Evolutionary conservation across 2,888 invertebrate species (phyloP).

Genomic region (Tipula helvola): DNA sequence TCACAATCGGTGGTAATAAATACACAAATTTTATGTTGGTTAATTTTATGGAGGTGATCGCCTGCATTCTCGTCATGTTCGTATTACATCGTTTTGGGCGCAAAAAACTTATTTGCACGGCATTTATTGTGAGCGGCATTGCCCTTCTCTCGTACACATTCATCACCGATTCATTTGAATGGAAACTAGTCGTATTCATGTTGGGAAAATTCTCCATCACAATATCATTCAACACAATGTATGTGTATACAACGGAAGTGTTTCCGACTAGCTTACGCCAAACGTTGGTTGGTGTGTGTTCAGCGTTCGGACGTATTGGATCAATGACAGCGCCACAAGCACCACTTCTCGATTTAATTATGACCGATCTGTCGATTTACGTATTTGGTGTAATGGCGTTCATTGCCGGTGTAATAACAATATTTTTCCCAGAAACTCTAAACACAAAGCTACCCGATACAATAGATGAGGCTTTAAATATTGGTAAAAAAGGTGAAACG

Average conservation of each 20-base stretch:
- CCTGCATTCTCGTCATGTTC: conserved; percentile 48
- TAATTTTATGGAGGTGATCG: conserved; percentile 54
- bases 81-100: conserved; percentile 52
- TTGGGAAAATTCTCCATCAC: neutral
- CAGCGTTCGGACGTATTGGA: neutral
- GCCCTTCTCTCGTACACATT: neutral
- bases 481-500: neutral
- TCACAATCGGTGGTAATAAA: conserved; percentile 56
- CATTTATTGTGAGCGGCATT: neutral
- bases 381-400: conserved; percentile 30
- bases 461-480: neutral
- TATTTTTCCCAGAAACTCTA: conserved; percentile 44
- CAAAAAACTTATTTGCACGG: conserved; percentile 35
- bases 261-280: neutral
- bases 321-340: neutral
- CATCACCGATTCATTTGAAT: neutral
- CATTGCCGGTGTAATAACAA: conserved; percentile 38
- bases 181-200: neutral
- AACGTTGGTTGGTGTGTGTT: neutral
- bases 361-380: neutral
- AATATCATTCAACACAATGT: neutral
- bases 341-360: neutral
- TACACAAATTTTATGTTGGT: conserved; percentile 60
- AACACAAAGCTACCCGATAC: conserved; percentile 20
- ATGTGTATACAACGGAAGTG: neutral